These are phyloP conservation scores for Periplaneta americana DNA, from an alignment of 1,140 invertebrate species.

Conservation along the genomic window DNA sequence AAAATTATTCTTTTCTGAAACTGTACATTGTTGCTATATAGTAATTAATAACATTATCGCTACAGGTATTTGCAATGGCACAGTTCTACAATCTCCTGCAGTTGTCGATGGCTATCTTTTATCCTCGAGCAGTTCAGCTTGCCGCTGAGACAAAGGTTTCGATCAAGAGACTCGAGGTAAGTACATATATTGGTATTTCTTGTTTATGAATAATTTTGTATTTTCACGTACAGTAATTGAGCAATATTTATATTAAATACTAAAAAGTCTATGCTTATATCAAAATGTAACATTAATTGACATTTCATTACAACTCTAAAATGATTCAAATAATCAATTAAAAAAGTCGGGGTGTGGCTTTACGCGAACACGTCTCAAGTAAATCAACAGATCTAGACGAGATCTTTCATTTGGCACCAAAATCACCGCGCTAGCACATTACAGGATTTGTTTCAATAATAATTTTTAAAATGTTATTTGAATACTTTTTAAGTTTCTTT, in stretches of 20 bases:
- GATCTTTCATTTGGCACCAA: no score
- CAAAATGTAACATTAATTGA: not conserved
- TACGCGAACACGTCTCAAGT: no score
- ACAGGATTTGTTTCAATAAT: no score
- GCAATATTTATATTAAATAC: not conserved
- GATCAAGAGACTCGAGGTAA: constrained; percentile 55
- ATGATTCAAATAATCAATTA: no score
- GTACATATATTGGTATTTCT: not conserved
- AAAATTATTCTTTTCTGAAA: no score
- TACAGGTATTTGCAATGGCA: constrained; percentile 53
- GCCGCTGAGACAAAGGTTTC: constrained; percentile 61
- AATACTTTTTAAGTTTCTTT: no score
- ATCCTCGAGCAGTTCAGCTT: constrained; percentile 64
- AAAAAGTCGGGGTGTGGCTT: no score
- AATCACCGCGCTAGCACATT: no score
- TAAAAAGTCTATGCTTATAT: not conserved
- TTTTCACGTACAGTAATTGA: constrained; percentile 9
- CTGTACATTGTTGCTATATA: no score
- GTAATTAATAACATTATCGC: no score
- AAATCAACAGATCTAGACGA: no score
- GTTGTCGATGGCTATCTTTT: constrained; percentile 57
- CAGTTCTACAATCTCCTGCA: constrained; percentile 66
- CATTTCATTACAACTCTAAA: not conserved
- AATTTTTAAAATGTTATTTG: no score
- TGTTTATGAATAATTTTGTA: not conserved